Evolutionary conservation across 2,888 invertebrate genomes (phyloP).

Genomic region (Aricia artaxerxes): DNA sequence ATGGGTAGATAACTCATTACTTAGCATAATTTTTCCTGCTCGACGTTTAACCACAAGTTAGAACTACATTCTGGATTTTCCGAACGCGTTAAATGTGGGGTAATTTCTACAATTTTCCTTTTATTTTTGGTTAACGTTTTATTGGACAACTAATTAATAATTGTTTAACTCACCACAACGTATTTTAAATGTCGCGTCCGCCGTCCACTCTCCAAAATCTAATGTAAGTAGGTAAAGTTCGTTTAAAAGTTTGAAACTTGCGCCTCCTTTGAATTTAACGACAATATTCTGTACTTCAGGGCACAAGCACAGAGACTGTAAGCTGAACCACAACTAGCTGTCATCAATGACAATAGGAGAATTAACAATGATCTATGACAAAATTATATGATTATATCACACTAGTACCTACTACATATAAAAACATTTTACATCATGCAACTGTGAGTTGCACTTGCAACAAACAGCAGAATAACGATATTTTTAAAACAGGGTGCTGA

Average conservation of each 20-base stretch:
- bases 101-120: not conserved
- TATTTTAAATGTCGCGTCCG: not conserved
- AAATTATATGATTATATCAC: not conserved
- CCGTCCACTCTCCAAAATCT: not conserved
- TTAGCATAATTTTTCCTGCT: not conserved
- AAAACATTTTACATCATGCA: not conserved
- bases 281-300: not conserved
- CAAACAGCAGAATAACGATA: not conserved
- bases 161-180: not conserved
- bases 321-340: not conserved
- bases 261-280: not conserved
- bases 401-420: not conserved
- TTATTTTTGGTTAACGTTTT: not conserved
- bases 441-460: not conserved
- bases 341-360: not conserved
- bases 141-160: not conserved
- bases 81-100: not conserved
- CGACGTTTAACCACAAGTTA: not conserved
- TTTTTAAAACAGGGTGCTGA: not conserved
- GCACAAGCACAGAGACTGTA: not conserved
- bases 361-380: conserved; percentile 13
- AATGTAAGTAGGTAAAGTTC: not conserved
- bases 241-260: not conserved
- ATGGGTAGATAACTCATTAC: not conserved
- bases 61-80: not conserved